Conservation (phyloP, 2,797 vertebrate species). For the Okamejei kenojei region DNA sequence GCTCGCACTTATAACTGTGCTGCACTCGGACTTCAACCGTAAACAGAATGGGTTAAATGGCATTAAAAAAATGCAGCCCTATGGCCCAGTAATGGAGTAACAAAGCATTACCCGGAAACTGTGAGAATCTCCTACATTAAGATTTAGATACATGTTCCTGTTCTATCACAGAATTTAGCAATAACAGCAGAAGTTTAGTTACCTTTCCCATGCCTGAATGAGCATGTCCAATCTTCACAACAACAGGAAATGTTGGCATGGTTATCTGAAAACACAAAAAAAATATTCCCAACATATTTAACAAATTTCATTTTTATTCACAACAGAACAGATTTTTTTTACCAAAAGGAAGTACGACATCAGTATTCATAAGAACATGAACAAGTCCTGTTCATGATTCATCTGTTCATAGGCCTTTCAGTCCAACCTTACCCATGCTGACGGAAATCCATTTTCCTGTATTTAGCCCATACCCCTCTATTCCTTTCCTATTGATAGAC, state of each 20-base stretch:
- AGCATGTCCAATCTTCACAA: conserved; percentile 97
- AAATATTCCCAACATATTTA: conserved; percentile 37
- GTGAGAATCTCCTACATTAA: neutral
- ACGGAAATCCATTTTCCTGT: too few species aligned
- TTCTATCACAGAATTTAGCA: neutral
- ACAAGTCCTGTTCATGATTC: neutral
- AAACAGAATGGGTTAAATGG: neutral
- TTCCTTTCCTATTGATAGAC: too few species aligned
- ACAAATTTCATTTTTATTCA: neutral
- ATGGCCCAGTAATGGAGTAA: neutral
- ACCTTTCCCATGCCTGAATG: conserved; percentile 99
- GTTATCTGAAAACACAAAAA: conserved; percentile 69
- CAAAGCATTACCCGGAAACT: neutral
- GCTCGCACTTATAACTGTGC: neutral
- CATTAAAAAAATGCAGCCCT: neutral
- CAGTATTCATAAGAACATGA: neutral
- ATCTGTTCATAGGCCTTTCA: too few species aligned
- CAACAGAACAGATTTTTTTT: neutral
- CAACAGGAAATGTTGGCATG: conserved; percentile 87
- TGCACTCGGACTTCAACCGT: neutral
- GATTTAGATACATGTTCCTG: neutral
- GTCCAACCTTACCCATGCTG: too few species aligned
- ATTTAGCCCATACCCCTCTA: too few species aligned
- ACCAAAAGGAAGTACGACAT: neutral
- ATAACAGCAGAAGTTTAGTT: conserved; percentile 44